Evolutionary conservation across 2,888 invertebrate genomes (phyloP).

Genomic region (Andricus curvator): DNA sequence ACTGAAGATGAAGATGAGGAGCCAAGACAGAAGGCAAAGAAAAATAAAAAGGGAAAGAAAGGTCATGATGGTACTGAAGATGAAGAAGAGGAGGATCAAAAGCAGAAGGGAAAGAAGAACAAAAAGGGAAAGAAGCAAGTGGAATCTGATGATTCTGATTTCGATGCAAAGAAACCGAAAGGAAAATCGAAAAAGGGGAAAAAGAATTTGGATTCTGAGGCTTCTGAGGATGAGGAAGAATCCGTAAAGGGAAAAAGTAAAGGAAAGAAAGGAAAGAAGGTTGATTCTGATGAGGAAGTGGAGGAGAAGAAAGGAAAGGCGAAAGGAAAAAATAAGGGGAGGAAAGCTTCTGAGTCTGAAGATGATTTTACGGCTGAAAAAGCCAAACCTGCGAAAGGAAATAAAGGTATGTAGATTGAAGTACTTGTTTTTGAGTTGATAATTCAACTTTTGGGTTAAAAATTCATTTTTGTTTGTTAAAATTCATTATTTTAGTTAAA

Average conservation of each 20-base stretch:
- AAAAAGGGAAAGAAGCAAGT: slow-evolving; percentile 71
- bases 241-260: slow-evolving; percentile 65
- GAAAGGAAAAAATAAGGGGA: slow-evolving; percentile 55
- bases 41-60: slow-evolving; percentile 70
- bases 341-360: slow-evolving; percentile 54
- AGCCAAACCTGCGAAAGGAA: slow-evolving; percentile 52
- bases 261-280: slow-evolving; percentile 74
- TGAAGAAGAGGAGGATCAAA: slow-evolving; percentile 78
- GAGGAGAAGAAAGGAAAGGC: slow-evolving; percentile 56
- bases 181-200: slow-evolving; percentile 72
- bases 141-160: slow-evolving; percentile 63
- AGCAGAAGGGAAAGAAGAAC: slow-evolving; percentile 72
- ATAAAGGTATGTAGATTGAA: slow-evolving; percentile 26
- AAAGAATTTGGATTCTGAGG: slow-evolving; percentile 61
- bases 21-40: slow-evolving; percentile 62
- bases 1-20: slow-evolving; percentile 57
- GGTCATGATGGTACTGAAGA: slow-evolving; percentile 79
- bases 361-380: slow-evolving; percentile 52
- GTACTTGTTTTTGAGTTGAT: too few species aligned
- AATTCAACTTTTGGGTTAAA: too few species aligned
- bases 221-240: slow-evolving; percentile 64
- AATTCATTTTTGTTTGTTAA: too few species aligned
- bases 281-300: slow-evolving; percentile 75
- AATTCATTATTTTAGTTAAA: too few species aligned
- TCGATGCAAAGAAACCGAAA: slow-evolving; percentile 77